phyloP scores from a whole-genome alignment of 2,797 vertebrate genomes.

The Oceanodroma leucorhoa region DNA sequence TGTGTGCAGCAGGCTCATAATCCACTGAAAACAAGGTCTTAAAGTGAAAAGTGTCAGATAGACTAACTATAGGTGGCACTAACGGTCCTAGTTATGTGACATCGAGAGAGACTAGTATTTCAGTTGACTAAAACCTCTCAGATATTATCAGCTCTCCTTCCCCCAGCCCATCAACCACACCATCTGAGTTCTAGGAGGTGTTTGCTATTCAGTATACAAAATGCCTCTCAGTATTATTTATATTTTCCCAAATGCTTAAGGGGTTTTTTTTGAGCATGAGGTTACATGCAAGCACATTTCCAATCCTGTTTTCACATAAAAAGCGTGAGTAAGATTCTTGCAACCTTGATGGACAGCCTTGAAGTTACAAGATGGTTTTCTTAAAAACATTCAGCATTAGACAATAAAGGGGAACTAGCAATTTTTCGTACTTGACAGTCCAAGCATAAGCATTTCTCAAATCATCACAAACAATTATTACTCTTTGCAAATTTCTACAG shows the following conservation, averaged over 20 bases:
- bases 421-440: neutral
- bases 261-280: neutral
- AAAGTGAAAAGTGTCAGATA: neutral
- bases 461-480: neutral
- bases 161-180: neutral
- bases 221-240: neutral
- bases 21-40: neutral
- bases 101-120: neutral
- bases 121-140: neutral
- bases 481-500: neutral
- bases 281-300: neutral
- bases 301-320: neutral
- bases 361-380: neutral
- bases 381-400: neutral
- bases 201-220: neutral
- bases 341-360: neutral
- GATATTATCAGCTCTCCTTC: neutral
- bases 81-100: neutral
- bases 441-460: neutral
- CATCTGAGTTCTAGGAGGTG: neutral
- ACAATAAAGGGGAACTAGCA: neutral
- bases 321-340: neutral
- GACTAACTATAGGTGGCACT: constrained; percentile 50
- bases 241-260: neutral
- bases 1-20: neutral